Conservation (phyloP, 2,113 vertebrate species). For the human region GRCh38 chr4:41621501-41622000, state of each 20-base stretch:
- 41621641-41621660: accelerated
- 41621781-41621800: not conserved
- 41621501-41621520: not conserved
- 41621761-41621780: not conserved
- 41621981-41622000: not conserved
- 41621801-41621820: not conserved
- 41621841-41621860: not conserved
- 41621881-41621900: not conserved
- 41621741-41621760: conserved; percentile 15
- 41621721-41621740: not conserved
- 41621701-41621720: not conserved
- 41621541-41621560: too few species aligned
- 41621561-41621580: too few species aligned
- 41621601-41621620: too few species aligned
- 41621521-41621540: too few species aligned
- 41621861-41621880: not conserved
- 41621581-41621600: too few species aligned
- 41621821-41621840: not conserved
- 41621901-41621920: not conserved
- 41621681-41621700: too few species aligned
- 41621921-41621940: not conserved
- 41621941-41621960: conserved; percentile 21
- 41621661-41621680: too few species aligned
- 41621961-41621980: conserved; percentile 4
- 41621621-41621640: too few species aligned